These are phyloP conservation scores for Trichogramma dendrolimi DNA, from an alignment of 2,888 invertebrate species.

Conservation along the genomic window DNA sequence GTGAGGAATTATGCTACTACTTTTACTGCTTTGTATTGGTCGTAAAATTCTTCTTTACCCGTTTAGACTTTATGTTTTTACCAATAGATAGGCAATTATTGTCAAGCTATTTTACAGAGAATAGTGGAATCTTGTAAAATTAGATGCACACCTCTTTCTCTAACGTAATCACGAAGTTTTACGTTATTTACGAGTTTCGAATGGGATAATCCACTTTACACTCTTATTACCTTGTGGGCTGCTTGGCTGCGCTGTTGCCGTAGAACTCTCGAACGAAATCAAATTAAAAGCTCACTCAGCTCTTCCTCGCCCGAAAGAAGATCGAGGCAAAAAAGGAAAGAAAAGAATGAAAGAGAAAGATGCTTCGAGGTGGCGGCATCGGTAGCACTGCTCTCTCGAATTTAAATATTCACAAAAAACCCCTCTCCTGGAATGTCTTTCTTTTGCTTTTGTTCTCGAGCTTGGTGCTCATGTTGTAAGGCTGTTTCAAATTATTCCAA, in stretches of 20 bases:
- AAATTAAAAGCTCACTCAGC: slow-evolving; percentile 20
- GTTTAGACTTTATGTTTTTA: no score
- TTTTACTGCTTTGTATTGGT: no score
- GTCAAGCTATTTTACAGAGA: no score
- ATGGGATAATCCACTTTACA: slow-evolving; percentile 17
- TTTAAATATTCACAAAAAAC: slow-evolving; percentile 14
- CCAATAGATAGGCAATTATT: no score
- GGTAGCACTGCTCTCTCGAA: slow-evolving; percentile 3
- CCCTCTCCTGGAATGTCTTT: no score
- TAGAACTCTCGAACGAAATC: slow-evolving; percentile 11
- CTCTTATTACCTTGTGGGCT: slow-evolving; percentile 14
- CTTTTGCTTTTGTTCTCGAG: no score
- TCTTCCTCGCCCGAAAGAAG: neutral
- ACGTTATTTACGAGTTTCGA: slow-evolving; percentile 16
- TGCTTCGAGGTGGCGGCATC: neutral
- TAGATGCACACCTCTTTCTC: neutral
- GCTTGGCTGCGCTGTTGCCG: neutral
- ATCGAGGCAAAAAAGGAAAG: slow-evolving; percentile 1
- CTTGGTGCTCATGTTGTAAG: no score
- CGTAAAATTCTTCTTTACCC: no score
- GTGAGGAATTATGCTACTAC: no score
- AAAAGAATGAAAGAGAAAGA: slow-evolving; percentile 3
- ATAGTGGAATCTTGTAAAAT: neutral
- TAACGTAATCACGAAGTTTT: slow-evolving; percentile 12
- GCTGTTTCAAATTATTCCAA: no score